phyloP scores from a whole-genome alignment of 2,888 invertebrate genomes.

The Elmis aenea region DNA sequence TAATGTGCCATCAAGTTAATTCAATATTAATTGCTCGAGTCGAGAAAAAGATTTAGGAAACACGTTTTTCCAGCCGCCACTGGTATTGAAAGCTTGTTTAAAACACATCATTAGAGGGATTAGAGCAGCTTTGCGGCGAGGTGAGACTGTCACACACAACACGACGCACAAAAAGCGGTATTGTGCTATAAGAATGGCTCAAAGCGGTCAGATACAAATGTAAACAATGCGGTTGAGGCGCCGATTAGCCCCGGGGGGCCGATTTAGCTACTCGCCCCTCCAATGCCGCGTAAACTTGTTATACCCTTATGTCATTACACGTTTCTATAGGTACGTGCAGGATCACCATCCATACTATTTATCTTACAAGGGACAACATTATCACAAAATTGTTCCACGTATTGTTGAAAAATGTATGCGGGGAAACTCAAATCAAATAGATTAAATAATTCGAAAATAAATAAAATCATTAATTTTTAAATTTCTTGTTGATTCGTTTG shows the following conservation, averaged over 20 bases:
- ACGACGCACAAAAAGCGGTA: conserved; percentile 34
- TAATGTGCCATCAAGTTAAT: no score
- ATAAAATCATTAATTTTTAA: no score
- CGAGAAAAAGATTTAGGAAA: no score
- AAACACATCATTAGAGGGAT: conserved; percentile 41
- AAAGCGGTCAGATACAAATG: conserved; percentile 38
- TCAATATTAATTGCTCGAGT: no score
- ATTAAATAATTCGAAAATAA: no score
- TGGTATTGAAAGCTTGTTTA: conserved; percentile 13
- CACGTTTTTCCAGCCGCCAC: no score
- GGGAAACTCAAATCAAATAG: no score
- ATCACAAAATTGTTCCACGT: conserved; percentile 1
- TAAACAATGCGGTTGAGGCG: conserved; percentile 43
- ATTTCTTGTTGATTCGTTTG: no score
- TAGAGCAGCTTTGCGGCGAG: conserved; percentile 38
- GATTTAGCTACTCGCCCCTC: conserved; percentile 25
- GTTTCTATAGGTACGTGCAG: no score
- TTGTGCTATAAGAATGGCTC: conserved; percentile 38
- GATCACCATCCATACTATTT: conserved; percentile 12
- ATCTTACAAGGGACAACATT: conserved; percentile 1
- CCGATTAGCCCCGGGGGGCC: conserved; percentile 40
- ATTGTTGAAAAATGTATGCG: conserved; percentile 2
- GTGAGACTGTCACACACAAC: conserved; percentile 39
- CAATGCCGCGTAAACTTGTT: conserved; percentile 36
- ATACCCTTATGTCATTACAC: conserved; percentile 38